phyloP scores from a whole-genome alignment of 2,113 vertebrate species.

The Datnioides undecimradiatus region DNA sequence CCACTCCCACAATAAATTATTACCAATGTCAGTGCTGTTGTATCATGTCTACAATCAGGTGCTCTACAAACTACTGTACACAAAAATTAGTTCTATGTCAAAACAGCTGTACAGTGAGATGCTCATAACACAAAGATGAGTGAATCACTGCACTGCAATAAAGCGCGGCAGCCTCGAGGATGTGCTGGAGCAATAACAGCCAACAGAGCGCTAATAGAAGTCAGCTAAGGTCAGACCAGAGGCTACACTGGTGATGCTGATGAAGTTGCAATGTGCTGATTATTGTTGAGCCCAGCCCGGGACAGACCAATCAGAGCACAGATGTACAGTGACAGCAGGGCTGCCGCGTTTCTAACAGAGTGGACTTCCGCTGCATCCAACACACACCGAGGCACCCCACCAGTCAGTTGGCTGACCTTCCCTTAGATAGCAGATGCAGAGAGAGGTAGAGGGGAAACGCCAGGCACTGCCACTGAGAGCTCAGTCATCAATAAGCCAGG shows the following conservation, averaged over 20 bases:
- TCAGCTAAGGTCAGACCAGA: conserved; percentile 64
- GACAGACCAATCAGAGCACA: conserved; percentile 67
- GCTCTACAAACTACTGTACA: conserved; percentile 17
- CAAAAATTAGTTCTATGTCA: conserved; percentile 44
- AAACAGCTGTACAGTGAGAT: conserved; percentile 35
- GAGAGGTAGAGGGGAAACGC: conserved; percentile 60
- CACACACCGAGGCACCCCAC: conserved; percentile 64
- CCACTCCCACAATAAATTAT: conserved; percentile 67
- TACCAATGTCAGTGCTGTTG: conserved; percentile 9
- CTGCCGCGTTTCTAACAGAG: conserved; percentile 61
- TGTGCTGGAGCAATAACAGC: conserved; percentile 30
- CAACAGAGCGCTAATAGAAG: conserved; percentile 57
- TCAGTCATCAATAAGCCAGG: conserved; percentile 53
- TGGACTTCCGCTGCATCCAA: conserved; percentile 72
- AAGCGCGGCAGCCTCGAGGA: conserved; percentile 8
- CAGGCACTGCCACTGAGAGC: conserved; percentile 53
- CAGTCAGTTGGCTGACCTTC: conserved; percentile 81
- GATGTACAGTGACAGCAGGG: conserved; percentile 78
- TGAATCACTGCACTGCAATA: conserved; percentile 51
- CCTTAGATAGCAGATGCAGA: conserved; percentile 73
- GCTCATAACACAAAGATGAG: conserved; percentile 20
- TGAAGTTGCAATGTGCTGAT: conserved; percentile 70
- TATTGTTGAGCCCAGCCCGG: conserved; percentile 49
- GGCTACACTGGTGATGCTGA: conserved; percentile 45
- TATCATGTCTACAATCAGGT: conserved; percentile 44